A percentile compares a stretch with the other conserved stretches of the same genome.
phyloP scores from a whole-genome alignment of 30 jellyfish, hydroid and myxozoan genomes.

The Hydractinia symbiolongicarpus region DNA sequence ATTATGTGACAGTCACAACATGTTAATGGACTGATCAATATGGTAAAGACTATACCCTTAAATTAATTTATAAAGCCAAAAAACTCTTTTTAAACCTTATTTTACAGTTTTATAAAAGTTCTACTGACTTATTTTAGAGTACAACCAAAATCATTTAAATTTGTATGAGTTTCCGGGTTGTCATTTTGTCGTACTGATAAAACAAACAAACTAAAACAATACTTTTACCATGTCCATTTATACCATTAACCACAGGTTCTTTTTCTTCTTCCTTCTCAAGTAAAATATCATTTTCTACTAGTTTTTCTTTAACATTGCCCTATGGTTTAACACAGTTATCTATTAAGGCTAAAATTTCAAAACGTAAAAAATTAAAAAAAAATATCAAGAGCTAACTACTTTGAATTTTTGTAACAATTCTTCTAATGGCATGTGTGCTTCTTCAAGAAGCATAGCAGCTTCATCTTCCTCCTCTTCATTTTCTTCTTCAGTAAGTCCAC shows the following conservation, averaged over 20 bases:
- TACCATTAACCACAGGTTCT: constrained; percentile 20
- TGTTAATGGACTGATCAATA: too few relatives aligned
- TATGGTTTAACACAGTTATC: neutral
- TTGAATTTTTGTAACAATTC: constrained; percentile 51
- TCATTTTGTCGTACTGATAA: neutral
- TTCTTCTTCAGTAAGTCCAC: constrained; percentile 32
- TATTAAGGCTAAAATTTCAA: neutral
- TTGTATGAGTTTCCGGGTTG: too few relatives aligned
- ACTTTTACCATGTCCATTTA: constrained; percentile 13
- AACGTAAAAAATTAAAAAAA: neutral
- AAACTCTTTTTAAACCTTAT: too few relatives aligned
- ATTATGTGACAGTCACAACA: too few relatives aligned
- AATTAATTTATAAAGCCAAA: too few relatives aligned
- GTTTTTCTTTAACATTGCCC: constrained; percentile 15
- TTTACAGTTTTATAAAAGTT: too few relatives aligned
- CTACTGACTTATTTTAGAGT: too few relatives aligned
- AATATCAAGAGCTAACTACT: constrained; percentile 9
- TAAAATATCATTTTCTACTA: constrained; percentile 9
- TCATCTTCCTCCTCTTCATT: constrained; percentile 70
- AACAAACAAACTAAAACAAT: neutral
- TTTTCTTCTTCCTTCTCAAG: constrained; percentile 25
- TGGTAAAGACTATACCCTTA: too few relatives aligned
- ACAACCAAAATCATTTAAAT: too few relatives aligned
- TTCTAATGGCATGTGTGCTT: constrained; percentile 81
- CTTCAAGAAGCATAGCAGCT: constrained; percentile 70